Percentiles rank a stretch among this genome's conserved stretches.
These are phyloP conservation scores for Gymnocypris eckloni DNA, from an alignment of 2,797 vertebrate species.

Conservation along the genomic window DNA sequence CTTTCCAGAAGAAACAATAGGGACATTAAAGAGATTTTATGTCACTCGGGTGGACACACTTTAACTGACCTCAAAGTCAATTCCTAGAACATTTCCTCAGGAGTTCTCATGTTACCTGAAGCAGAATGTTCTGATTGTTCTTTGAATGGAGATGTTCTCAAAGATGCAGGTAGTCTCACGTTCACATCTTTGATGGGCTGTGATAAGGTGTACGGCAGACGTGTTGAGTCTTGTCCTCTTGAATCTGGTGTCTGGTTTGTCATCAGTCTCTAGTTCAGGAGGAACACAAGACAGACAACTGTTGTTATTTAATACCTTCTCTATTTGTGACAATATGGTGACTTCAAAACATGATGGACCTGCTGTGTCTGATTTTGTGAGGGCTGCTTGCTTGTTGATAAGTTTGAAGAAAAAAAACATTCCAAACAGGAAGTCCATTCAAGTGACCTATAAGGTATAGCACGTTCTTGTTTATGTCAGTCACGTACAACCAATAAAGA, in stretches of 20 bases:
- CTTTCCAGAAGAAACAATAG: background rate
- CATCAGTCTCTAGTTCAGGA: constrained; percentile 65
- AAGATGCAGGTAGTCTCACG: background rate
- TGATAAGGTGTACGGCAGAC: constrained; percentile 38
- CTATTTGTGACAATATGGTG: background rate
- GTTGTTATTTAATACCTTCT: constrained; percentile 18
- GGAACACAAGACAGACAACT: constrained; percentile 50
- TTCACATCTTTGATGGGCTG: constrained; percentile 20
- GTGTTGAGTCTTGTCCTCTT: constrained; percentile 68
- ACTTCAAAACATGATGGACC: background rate
- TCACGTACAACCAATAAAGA: background rate
- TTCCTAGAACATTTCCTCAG: constrained; percentile 9
- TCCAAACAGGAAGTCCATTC: background rate
- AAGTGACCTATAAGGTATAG: background rate
- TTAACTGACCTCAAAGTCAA: constrained; percentile 41
- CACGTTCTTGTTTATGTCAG: background rate
- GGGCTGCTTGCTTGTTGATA: background rate
- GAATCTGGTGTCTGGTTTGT: constrained; percentile 65
- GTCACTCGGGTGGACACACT: background rate
- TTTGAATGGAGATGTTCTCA: background rate
- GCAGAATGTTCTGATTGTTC: constrained; percentile 8
- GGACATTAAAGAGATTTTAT: background rate
- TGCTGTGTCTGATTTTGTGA: background rate
- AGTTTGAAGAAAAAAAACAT: background rate
- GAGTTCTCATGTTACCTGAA: constrained; percentile 1